A percentile compares a stretch with the other conserved stretches of the same genome.
Conservation (phyloP, 2,888 invertebrate species). For the Chalcosyrphus nemorum region DNA sequence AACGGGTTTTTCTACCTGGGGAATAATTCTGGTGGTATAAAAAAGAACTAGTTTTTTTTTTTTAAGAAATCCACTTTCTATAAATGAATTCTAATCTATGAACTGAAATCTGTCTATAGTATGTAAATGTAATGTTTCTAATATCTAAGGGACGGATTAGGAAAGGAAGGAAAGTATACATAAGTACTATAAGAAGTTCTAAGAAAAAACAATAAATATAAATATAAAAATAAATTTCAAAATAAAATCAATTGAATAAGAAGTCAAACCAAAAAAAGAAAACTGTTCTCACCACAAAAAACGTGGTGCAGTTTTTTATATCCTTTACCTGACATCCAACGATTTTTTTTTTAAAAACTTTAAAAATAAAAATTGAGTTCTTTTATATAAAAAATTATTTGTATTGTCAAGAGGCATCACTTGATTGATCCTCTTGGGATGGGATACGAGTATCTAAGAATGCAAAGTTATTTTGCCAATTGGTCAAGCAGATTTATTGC, state of each 20-base stretch:
- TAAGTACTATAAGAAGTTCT: constrained; percentile 59
- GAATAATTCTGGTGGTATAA: constrained; percentile 27
- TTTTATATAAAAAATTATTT: too few species aligned
- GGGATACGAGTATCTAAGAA: constrained; percentile 47
- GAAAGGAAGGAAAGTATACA: constrained; percentile 52
- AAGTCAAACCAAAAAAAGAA: constrained; percentile 13
- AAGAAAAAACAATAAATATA: constrained; percentile 26
- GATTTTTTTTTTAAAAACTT: constrained; percentile 62
- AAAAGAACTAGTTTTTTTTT: constrained; percentile 30
- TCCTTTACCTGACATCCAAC: constrained; percentile 71
- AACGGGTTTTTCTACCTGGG: constrained; percentile 40
- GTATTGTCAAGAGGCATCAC: constrained; percentile 26
- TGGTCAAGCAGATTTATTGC: constrained; percentile 55
- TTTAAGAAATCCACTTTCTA: constrained; percentile 30
- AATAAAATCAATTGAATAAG: constrained; percentile 25
- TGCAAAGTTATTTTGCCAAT: constrained; percentile 55
- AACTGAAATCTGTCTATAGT: constrained; percentile 68
- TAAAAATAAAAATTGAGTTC: constrained; percentile 32
- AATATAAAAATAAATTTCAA: constrained; percentile 19
- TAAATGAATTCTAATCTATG: constrained; percentile 61
- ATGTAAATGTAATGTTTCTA: constrained; percentile 72
- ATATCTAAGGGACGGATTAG: constrained; percentile 60
- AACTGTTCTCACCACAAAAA: constrained; percentile 27
- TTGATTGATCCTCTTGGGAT: constrained; percentile 43
- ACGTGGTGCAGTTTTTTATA: constrained; percentile 24